Base-by-base conservation (phyloP, 2,113 vertebrate genomes). In the Gnathonemus longibarbis region DNA sequence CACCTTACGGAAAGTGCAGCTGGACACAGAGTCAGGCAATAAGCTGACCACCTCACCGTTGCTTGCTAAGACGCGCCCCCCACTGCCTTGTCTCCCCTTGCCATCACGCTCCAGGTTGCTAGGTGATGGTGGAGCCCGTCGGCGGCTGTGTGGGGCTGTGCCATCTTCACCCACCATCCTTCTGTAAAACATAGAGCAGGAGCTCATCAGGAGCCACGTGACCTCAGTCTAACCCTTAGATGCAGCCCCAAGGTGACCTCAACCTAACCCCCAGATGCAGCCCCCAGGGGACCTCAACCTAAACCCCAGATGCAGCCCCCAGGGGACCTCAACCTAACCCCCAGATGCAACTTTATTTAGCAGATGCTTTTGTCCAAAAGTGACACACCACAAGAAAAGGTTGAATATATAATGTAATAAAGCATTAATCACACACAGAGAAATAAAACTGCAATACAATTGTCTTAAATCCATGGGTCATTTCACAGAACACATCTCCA, bases 101-200 rank as follows among this genome's bases (percentile, higher is more conserved):
- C 24, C 13, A 0, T 94, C 93, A 13, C 87, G 10, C 24, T 94
- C 93, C 27, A 90, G 66, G 77, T 74, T 90, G 46, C 74, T 15
- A 10, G 92, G 88, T 31, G 66, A 89, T 88, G 89, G 87, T 1
- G 93, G 88, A 0, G 84, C 0, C 13, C 80, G 62, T 89, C 89
- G 52, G 87, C 90, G 91, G 56, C 92, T 92, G 87, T 93, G 91
- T 49, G 93, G 88, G 45, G 56, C 58, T 45, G 35, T 1, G 19
- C 90, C 92, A 46, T 87, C 90, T 50, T 84, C 92, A n/a, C 85
- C 92, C 13, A 94, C 93, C 96, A 96, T 96, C 91, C 93, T 95
- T 84, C 88, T 19, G 39, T 15, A 49, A 86, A 56, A 46, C 85
- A 87, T 15, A 80, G 19, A 27, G 27, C 13, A 84, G 11, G 48